Percentiles rank a stretch among this genome's conserved stretches.
Conservation (phyloP, 1,140 invertebrate genomes). For the Drosophila asahinai region DNA sequence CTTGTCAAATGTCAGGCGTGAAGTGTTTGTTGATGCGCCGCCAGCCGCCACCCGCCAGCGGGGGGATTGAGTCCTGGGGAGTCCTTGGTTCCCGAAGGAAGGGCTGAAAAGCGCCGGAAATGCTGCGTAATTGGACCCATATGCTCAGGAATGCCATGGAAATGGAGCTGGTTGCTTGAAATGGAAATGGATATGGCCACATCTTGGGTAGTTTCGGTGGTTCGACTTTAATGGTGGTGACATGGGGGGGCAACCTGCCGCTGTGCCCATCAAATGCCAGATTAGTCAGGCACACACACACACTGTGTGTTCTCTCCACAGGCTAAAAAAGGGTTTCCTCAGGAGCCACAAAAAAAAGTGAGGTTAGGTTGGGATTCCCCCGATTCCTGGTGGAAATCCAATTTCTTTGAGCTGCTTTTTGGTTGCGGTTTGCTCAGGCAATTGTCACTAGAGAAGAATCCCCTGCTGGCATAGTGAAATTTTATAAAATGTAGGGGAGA, state of each 20-base stretch:
- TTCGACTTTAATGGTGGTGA: constrained; percentile 27
- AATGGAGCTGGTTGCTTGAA: constrained; percentile 1
- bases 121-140: constrained; percentile 82
- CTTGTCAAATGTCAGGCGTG: constrained; percentile 83
- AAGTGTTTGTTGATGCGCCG: constrained; percentile 81
- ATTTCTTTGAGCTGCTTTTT: constrained; percentile 26
- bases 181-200: constrained; percentile 36
- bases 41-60: constrained; percentile 17
- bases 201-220: constrained; percentile 43
- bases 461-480: background rate
- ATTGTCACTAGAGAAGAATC: background rate
- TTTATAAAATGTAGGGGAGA: background rate
- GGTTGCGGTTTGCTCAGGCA: constrained; percentile 15
- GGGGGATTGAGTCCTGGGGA: constrained; percentile 12
- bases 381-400: constrained; percentile 18
- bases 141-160: constrained; percentile 53
- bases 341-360: constrained; percentile 4
- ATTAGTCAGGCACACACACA: constrained; percentile 26
- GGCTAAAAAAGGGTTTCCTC: constrained; percentile 24
- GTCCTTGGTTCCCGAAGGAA: background rate
- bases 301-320: background rate
- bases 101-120: constrained; percentile 56
- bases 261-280: constrained; percentile 44
- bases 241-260: constrained; percentile 17
- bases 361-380: background rate